These are phyloP conservation scores for Emydoidea blandingii DNA, from an alignment of 2,797 vertebrate genomes.

Conservation along the genomic window DNA sequence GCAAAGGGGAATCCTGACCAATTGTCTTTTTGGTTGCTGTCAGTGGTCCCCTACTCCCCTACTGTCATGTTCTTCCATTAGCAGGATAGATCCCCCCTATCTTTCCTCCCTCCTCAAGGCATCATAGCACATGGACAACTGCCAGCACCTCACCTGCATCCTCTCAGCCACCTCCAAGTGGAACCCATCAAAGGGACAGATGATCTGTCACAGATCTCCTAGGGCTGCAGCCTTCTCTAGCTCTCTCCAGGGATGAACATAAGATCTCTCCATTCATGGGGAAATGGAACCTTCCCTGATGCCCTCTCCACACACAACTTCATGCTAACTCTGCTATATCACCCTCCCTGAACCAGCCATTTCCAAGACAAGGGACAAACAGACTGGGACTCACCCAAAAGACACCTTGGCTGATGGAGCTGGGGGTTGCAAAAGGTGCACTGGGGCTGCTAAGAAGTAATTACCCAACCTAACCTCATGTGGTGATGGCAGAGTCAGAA, in stretches of 20 bases:
- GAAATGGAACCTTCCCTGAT: slow-evolving; percentile 38
- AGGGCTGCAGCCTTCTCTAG: not conserved
- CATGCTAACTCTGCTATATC: not conserved
- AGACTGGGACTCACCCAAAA: slow-evolving; percentile 5
- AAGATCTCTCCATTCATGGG: fast-evolving
- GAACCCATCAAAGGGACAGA: not conserved
- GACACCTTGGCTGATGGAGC: not conserved
- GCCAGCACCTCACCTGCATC: not conserved
- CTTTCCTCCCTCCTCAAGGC: not conserved
- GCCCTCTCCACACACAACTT: slow-evolving; percentile 33
- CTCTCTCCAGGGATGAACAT: not conserved
- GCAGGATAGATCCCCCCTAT: not conserved
- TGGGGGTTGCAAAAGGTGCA: not conserved
- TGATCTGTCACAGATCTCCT: not conserved
- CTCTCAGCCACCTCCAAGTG: not conserved
- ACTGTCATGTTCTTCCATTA: not conserved
- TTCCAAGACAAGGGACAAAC: not conserved
- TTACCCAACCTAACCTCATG: not conserved
- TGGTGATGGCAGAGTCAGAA: not conserved
- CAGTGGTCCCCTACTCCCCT: not conserved
- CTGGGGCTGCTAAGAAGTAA: not conserved
- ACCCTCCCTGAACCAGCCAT: fast-evolving
- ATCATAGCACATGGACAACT: not conserved
- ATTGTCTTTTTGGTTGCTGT: slow-evolving; percentile 25
- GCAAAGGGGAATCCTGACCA: slow-evolving; percentile 2